A percentile compares a stretch with the other conserved stretches of the same genome.
Conservation (phyloP, 2,888 invertebrate species). For the Synanthedon formicaeformis region DNA sequence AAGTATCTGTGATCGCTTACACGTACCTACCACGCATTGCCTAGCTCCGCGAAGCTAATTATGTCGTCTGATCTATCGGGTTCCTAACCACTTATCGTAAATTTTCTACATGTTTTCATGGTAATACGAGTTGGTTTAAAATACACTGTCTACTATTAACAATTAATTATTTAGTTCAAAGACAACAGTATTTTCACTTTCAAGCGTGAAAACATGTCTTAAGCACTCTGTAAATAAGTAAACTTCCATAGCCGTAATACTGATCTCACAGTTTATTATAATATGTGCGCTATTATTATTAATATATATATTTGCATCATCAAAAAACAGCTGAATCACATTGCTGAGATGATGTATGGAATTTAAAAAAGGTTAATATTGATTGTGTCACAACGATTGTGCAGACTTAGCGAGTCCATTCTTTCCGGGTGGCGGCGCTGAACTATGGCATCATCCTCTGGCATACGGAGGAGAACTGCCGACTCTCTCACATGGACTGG, state of each 20-base stretch:
- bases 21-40: slow-evolving; percentile 67
- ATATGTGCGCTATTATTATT: not conserved
- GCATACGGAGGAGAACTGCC: slow-evolving; percentile 85
- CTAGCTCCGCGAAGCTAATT: slow-evolving; percentile 61
- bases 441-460: slow-evolving; percentile 94
- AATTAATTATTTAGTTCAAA: slow-evolving; percentile 14
- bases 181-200: slow-evolving; percentile 1
- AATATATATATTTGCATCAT: not conserved
- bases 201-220: slow-evolving; percentile 45
- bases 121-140: not conserved
- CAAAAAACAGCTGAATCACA: not conserved
- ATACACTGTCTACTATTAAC: not conserved
- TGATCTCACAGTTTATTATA: slow-evolving; percentile 19
- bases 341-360: not conserved
- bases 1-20: slow-evolving; percentile 68
- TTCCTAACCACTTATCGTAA: slow-evolving; percentile 44
- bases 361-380: too few species aligned
- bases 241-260: slow-evolving; percentile 23
- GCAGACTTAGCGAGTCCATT: slow-evolving; percentile 95
- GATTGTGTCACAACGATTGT: slow-evolving; percentile 10
- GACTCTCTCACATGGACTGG: slow-evolving; percentile 88
- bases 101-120: slow-evolving; percentile 57
- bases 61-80: slow-evolving; percentile 50
- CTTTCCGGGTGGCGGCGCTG: slow-evolving; percentile 89
- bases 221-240: slow-evolving; percentile 54